These are phyloP conservation scores for Mythimna impura DNA, from an alignment of 2,888 invertebrate species.

Conservation along the genomic window DNA sequence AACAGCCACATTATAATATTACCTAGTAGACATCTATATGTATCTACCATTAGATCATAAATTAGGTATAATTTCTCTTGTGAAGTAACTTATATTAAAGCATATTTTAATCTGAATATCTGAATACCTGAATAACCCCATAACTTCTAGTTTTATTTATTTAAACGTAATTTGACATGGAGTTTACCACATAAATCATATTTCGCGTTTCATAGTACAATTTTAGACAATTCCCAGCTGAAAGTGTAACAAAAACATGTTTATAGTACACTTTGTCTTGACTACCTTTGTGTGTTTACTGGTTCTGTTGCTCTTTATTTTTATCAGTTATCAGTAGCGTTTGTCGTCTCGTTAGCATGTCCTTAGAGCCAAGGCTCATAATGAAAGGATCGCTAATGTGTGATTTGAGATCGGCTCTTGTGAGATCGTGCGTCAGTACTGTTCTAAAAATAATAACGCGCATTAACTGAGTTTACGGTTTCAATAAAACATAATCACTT, in stretches of 20 bases:
- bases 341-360: constrained; percentile 79
- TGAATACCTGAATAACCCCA: too few species aligned
- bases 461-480: constrained; percentile 77
- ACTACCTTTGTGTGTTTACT: constrained; percentile 69
- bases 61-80: too few species aligned
- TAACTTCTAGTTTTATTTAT: too few species aligned
- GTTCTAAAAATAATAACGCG: constrained; percentile 79
- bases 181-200: too few species aligned
- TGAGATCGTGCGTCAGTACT: constrained; percentile 79
- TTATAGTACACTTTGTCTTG: constrained; percentile 59
- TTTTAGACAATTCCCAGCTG: constrained; percentile 7
- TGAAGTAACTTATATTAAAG: too few species aligned
- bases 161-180: too few species aligned
- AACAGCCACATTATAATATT: too few species aligned
- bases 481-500: constrained; percentile 81
- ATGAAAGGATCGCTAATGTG: constrained; percentile 75
- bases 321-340: constrained; percentile 76
- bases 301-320: constrained; percentile 75
- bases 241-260: constrained; percentile 61
- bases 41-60: too few species aligned
- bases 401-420: constrained; percentile 73
- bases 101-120: too few species aligned
- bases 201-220: not conserved
- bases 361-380: constrained; percentile 75
- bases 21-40: too few species aligned